A percentile compares a stretch with the other conserved stretches of the same genome.
phyloP scores from a whole-genome alignment of 2,888 invertebrate genomes.

The Blomia tropicalis region DNA sequence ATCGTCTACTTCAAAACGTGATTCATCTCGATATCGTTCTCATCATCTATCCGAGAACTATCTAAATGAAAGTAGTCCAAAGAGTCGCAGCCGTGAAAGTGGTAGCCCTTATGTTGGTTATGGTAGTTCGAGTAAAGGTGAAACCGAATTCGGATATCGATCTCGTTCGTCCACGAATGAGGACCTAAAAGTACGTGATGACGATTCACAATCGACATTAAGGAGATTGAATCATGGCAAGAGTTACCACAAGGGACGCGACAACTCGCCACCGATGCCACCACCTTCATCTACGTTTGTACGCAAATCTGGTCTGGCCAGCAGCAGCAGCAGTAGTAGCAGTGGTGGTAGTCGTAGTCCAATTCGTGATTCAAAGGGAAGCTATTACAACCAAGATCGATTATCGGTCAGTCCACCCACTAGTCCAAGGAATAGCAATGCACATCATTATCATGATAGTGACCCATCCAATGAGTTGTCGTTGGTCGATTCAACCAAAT shows the following conservation, averaged over 20 bases:
- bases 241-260: neutral
- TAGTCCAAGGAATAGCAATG: neutral
- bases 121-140: neutral
- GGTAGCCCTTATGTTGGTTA: neutral
- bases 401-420: neutral
- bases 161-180: neutral
- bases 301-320: neutral
- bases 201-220: neutral
- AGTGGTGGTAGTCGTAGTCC: neutral
- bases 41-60: conserved; percentile 1
- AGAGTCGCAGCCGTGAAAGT: neutral
- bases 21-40: conserved; percentile 2
- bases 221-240: neutral
- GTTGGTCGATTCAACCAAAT: neutral
- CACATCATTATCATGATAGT: neutral
- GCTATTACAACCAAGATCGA: neutral
- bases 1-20: conserved; percentile 13
- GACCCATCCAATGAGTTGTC: neutral
- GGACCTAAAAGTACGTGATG: neutral
- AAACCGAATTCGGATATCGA: neutral
- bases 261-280: neutral
- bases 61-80: conserved; percentile 1
- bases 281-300: neutral
- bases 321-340: neutral
- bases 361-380: neutral